Evolutionary conservation across 2,113 vertebrate species (phyloP).

Genomic region (Ammodytes dubius): DNA sequence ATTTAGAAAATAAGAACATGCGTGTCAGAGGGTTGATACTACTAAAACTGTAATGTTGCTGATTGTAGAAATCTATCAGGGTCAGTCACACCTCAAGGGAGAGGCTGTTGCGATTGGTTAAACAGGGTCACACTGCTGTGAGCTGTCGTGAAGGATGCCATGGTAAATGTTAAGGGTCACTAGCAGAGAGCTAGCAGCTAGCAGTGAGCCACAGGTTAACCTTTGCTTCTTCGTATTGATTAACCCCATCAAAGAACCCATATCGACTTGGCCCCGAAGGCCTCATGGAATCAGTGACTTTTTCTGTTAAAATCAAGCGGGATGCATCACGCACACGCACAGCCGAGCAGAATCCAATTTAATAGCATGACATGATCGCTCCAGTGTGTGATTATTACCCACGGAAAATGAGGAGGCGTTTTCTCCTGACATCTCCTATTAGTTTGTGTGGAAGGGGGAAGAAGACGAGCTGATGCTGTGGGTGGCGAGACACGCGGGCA

Average conservation of each 20-base stretch:
- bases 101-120: conserved; percentile 7
- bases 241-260: conserved; percentile 45
- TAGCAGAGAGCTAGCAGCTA: conserved; percentile 46
- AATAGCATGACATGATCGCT: conserved; percentile 15
- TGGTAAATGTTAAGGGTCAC: conserved; percentile 57
- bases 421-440: conserved; percentile 36
- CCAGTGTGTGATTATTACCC: conserved; percentile 25
- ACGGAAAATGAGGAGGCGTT: conserved; percentile 46
- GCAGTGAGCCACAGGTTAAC: conserved; percentile 63
- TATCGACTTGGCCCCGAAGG: conserved; percentile 57
- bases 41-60: neutral
- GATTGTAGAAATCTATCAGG: neutral
- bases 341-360: conserved; percentile 27
- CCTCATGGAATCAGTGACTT: conserved; percentile 34
- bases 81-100: neutral
- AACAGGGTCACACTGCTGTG: neutral
- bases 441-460: neutral
- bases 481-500: conserved; percentile 16
- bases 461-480: conserved; percentile 19
- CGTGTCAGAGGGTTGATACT: neutral
- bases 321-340: conserved; percentile 1
- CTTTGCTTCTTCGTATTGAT: conserved; percentile 70
- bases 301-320: conserved; percentile 33
- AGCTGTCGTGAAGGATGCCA: conserved; percentile 24
- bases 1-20: neutral